Evolutionary conservation across 53 echinoderm and acorn worm species (phyloP).

Genomic region (Patiria pectinifera): DNA sequence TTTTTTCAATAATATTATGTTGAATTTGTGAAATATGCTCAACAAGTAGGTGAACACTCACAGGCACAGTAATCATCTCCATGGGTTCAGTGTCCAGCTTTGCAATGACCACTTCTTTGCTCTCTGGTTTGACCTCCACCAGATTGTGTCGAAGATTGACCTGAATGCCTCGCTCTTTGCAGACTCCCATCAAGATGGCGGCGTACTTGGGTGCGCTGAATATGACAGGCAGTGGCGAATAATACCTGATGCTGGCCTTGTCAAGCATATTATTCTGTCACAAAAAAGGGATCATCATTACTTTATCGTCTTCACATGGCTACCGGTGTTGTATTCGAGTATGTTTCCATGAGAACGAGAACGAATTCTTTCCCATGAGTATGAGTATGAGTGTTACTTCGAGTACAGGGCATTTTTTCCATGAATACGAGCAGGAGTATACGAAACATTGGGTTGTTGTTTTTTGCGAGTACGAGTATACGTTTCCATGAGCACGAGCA

Average conservation of each 20-base stretch:
- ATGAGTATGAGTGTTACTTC: too few species aligned
- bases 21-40: background rate
- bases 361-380: too few species aligned
- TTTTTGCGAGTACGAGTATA: too few species aligned
- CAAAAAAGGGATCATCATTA: background rate
- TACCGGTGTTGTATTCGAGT: too few species aligned
- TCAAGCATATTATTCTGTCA: slow-evolving; percentile 83
- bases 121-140: slow-evolving; percentile 82
- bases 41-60: slow-evolving; percentile 51
- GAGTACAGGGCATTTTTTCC: too few species aligned
- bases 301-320: too few species aligned
- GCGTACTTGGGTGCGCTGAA: slow-evolving; percentile 92
- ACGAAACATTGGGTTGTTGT: too few species aligned
- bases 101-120: slow-evolving; percentile 82
- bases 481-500: too few species aligned
- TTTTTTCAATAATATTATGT: too few species aligned
- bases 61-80: slow-evolving; percentile 82
- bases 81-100: slow-evolving; percentile 74
- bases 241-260: slow-evolving; percentile 76
- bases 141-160: slow-evolving; percentile 82
- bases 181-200: slow-evolving; percentile 70
- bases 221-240: slow-evolving; percentile 73
- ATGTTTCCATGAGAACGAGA: too few species aligned
- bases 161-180: slow-evolving; percentile 76
- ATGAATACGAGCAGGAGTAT: too few species aligned